phyloP scores from a whole-genome alignment of 1,140 invertebrate genomes.

The Callitettix versicolor region DNA sequence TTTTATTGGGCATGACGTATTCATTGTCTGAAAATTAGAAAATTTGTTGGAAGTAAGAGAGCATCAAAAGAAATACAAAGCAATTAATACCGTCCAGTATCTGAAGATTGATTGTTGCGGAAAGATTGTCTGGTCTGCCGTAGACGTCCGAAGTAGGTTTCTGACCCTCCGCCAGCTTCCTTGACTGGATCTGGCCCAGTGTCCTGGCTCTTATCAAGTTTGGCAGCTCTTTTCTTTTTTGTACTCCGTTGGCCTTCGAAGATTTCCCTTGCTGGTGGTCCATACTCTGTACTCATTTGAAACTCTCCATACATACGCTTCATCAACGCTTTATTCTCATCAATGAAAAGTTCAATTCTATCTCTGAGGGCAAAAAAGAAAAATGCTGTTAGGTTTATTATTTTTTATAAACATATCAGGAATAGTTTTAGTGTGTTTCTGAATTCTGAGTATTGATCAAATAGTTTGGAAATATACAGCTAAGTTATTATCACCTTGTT shows the following conservation, averaged over 20 bases:
- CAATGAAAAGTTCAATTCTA: constrained; percentile 80
- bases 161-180: constrained; percentile 27
- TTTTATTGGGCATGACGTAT: too few relatives aligned
- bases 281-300: constrained; percentile 45
- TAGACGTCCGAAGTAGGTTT: constrained; percentile 42
- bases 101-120: constrained; percentile 40
- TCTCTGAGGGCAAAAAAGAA: constrained; percentile 50
- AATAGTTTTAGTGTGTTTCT: neutral
- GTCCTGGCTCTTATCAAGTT: neutral
- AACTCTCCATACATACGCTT: constrained; percentile 87
- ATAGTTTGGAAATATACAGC: too few relatives aligned
- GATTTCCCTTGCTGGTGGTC: constrained; percentile 36
- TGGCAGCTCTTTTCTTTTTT: constrained; percentile 8
- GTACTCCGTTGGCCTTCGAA: constrained; percentile 19
- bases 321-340: constrained; percentile 87
- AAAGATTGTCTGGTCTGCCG: constrained; percentile 43
- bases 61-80: too few relatives aligned
- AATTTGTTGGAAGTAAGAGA: too few relatives aligned
- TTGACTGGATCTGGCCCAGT: constrained; percentile 5
- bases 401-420: too few relatives aligned
- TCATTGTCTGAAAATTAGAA: too few relatives aligned
- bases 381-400: too few relatives aligned
- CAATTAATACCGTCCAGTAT: constrained; percentile 48
- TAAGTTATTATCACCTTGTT: too few relatives aligned
- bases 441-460: too few relatives aligned